These are phyloP conservation scores for Leuciscus idus DNA, from an alignment of 2,113 vertebrate species.

Conservation along the genomic window DNA sequence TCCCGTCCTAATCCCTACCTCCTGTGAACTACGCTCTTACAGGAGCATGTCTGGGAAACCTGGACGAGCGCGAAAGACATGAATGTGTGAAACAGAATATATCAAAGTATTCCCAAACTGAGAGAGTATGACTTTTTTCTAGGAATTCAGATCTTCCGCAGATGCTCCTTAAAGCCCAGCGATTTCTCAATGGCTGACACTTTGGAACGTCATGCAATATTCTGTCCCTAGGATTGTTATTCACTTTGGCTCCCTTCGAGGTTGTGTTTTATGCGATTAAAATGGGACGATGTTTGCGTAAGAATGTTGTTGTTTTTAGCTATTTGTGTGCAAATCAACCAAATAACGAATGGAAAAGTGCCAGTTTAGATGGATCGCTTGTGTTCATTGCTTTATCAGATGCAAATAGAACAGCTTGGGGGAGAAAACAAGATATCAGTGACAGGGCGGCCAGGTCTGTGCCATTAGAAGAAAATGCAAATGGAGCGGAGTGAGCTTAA, in stretches of 20 bases:
- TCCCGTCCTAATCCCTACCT: slow-evolving; percentile 69
- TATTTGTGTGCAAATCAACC: slow-evolving; percentile 12
- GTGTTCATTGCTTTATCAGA: slow-evolving; percentile 65
- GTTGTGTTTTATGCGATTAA: background rate
- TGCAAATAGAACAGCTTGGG: slow-evolving; percentile 69
- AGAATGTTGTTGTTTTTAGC: slow-evolving; percentile 4
- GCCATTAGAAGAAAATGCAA: slow-evolving; percentile 75
- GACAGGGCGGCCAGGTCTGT: slow-evolving; percentile 60
- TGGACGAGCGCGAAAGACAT: slow-evolving; percentile 52
- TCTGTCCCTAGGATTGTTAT: background rate
- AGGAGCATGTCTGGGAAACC: slow-evolving; percentile 73
- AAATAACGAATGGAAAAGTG: slow-evolving; percentile 44
- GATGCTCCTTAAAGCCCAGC: slow-evolving; percentile 31
- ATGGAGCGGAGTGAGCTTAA: slow-evolving; percentile 64
- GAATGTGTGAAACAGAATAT: slow-evolving; percentile 55
- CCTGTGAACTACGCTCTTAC: slow-evolving; percentile 61
- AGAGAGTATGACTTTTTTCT: background rate
- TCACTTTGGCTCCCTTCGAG: background rate
- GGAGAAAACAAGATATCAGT: slow-evolving; percentile 73
- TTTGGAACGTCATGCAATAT: slow-evolving; percentile 18
- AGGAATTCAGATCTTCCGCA: slow-evolving; percentile 21
- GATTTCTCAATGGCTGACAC: slow-evolving; percentile 23
- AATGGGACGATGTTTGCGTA: background rate
- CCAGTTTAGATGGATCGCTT: slow-evolving; percentile 41
- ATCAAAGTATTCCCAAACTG: slow-evolving; percentile 61